phyloP scores from a whole-genome alignment of 1,140 invertebrate species.

The Zaprionus gabonicus region DNA sequence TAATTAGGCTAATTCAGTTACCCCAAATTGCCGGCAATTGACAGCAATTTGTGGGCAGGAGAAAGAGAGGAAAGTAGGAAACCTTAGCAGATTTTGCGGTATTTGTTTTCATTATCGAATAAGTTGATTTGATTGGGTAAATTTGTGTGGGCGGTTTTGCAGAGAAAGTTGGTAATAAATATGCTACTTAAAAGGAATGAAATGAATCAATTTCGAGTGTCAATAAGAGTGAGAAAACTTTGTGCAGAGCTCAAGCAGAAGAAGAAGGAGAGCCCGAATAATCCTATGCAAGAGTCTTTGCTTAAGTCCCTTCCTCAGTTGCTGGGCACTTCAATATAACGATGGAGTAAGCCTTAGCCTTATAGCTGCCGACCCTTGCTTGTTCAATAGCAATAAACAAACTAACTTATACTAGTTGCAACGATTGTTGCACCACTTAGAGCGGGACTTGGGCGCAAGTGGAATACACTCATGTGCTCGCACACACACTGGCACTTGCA shows the following conservation, averaged over 20 bases:
- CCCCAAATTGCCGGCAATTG: slow-evolving; percentile 6
- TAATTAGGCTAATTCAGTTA: slow-evolving; percentile 24
- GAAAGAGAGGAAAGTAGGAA: not conserved
- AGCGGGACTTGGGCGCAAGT: not conserved
- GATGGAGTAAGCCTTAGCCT: not conserved
- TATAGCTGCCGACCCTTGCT: slow-evolving; percentile 1
- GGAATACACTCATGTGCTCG: slow-evolving; percentile 1
- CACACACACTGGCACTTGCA: slow-evolving; percentile 38
- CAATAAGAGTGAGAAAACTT: not conserved
- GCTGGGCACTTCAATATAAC: not conserved
- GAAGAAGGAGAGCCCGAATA: not conserved
- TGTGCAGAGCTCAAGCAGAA: not conserved
- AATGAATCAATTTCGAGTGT: slow-evolving; percentile 2
- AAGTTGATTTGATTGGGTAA: slow-evolving; percentile 2
- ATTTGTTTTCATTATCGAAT: not conserved
- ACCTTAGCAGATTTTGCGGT: not conserved
- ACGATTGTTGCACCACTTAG: slow-evolving; percentile 42
- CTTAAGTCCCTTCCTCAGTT: not conserved
- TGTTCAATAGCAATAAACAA: slow-evolving; percentile 45
- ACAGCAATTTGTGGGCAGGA: not conserved
- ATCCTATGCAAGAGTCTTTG: not conserved
- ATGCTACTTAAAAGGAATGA: not conserved
- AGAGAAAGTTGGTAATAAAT: not conserved
- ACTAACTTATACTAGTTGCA: slow-evolving; percentile 39
- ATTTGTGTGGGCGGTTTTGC: not conserved